Evolutionary conservation across 2,113 vertebrate genomes (phyloP).

Genomic region (Alosa alosa): DNA sequence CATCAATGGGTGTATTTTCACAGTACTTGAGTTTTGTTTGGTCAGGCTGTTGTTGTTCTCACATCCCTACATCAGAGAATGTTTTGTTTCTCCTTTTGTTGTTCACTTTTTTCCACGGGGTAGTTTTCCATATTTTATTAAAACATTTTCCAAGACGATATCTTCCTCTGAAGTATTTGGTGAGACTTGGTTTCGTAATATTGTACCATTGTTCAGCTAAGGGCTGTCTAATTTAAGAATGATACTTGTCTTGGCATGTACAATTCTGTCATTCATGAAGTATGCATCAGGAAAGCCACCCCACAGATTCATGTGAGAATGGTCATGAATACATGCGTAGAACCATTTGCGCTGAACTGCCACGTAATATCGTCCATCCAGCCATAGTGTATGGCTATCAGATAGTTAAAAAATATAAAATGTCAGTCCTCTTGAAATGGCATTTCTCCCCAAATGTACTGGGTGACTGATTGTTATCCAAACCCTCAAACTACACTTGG

Average conservation of each 20-base stretch:
- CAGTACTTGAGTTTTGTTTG: not conserved
- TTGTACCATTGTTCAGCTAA: not conserved
- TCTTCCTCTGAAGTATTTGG: not conserved
- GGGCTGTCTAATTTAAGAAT: not conserved
- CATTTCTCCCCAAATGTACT: too few species aligned
- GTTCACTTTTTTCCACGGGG: not conserved
- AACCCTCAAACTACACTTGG: not conserved
- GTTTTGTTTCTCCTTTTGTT: not conserved
- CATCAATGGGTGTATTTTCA: conserved; percentile 1
- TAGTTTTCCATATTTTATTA: not conserved
- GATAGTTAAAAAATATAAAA: not conserved
- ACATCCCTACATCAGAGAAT: not conserved
- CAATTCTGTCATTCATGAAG: not conserved
- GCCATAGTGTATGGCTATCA: not conserved
- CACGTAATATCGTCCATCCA: not conserved
- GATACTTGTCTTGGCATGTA: not conserved
- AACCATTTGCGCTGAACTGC: not conserved
- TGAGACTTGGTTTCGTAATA: not conserved
- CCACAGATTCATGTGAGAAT: not conserved
- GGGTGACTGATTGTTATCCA: too few species aligned
- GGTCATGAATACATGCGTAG: not conserved
- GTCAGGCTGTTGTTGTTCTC: not conserved
- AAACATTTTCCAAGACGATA: not conserved
- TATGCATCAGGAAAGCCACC: not conserved
- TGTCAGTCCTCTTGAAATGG: not conserved